These are phyloP conservation scores for Myotis findleyi DNA, from an alignment of 2,797 vertebrate genomes.

Conservation along the genomic window DNA sequence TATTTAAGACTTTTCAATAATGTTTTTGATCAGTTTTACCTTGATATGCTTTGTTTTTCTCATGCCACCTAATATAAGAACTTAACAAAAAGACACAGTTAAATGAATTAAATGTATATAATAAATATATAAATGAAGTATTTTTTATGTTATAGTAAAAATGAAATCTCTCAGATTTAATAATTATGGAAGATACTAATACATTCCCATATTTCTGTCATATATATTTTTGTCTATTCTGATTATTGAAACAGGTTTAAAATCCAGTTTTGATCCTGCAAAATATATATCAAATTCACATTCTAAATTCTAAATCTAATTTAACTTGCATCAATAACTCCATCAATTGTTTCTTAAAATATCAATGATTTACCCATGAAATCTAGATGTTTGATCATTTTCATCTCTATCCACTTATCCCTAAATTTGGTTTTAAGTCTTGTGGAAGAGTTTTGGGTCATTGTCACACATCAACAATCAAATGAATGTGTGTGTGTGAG, in stretches of 20 bases:
- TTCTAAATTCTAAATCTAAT: slow-evolving; percentile 87
- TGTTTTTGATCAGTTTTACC: slow-evolving; percentile 57
- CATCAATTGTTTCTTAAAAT: slow-evolving; percentile 86
- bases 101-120: slow-evolving; percentile 75
- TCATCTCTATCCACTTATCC: slow-evolving; percentile 73
- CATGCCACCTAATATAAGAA: slow-evolving; percentile 70
- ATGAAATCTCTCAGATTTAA: slow-evolving; percentile 80
- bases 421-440: slow-evolving; percentile 80
- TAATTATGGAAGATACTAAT: slow-evolving; percentile 85
- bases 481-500: not conserved
- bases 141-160: slow-evolving; percentile 82
- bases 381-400: slow-evolving; percentile 77
- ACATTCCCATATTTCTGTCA: slow-evolving; percentile 83
- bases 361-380: slow-evolving; percentile 80
- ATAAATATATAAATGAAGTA: slow-evolving; percentile 81
- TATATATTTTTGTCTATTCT: slow-evolving; percentile 82
- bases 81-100: slow-evolving; percentile 74
- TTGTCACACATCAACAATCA: slow-evolving; percentile 58
- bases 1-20: slow-evolving; percentile 71
- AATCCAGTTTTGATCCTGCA: slow-evolving; percentile 85
- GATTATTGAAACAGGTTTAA: slow-evolving; percentile 85
- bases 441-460: slow-evolving; percentile 68
- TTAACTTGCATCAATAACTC: slow-evolving; percentile 84
- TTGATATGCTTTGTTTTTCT: slow-evolving; percentile 78
- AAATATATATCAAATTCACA: slow-evolving; percentile 84